Percentiles rank a stretch among this genome's conserved stretches.
phyloP scores from a whole-genome alignment of 2,888 invertebrate genomes.

The Tortrix viridana region DNA sequence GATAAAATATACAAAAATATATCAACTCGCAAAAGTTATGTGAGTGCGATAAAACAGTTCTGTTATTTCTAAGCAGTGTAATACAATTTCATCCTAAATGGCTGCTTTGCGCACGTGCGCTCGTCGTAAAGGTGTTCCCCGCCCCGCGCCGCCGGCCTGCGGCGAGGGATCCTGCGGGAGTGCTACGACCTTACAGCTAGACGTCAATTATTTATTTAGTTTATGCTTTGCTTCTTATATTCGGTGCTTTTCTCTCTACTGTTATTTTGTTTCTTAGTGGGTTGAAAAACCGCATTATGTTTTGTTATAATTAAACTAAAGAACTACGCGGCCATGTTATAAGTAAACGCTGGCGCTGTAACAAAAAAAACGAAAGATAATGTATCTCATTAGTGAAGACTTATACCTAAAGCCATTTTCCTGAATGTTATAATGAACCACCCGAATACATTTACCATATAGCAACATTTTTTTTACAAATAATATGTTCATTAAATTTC shows the following conservation, averaged over 20 bases:
- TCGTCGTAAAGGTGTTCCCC: slow-evolving; percentile 64
- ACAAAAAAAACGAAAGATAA: too few species aligned
- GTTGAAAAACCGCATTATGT: background rate
- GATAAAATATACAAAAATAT: too few species aligned
- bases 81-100: slow-evolving; percentile 70
- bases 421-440: too few species aligned
- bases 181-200: slow-evolving; percentile 39
- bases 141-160: slow-evolving; percentile 22
- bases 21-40: slow-evolving; percentile 3
- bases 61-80: slow-evolving; percentile 45
- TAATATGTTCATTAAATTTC: too few species aligned
- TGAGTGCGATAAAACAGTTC: slow-evolving; percentile 7
- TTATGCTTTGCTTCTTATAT: background rate
- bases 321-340: too few species aligned
- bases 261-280: background rate
- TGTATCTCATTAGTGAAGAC: too few species aligned
- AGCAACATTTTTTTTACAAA: too few species aligned
- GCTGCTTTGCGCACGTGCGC: slow-evolving; percentile 62
- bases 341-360: too few species aligned
- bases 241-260: background rate
- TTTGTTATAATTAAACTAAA: too few species aligned
- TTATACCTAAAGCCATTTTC: too few species aligned
- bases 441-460: too few species aligned
- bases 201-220: slow-evolving; percentile 5
- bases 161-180: slow-evolving; percentile 38